These are phyloP conservation scores for Dromas ardeola DNA, from an alignment of 2,113 vertebrate species.

Conservation along the genomic window DNA sequence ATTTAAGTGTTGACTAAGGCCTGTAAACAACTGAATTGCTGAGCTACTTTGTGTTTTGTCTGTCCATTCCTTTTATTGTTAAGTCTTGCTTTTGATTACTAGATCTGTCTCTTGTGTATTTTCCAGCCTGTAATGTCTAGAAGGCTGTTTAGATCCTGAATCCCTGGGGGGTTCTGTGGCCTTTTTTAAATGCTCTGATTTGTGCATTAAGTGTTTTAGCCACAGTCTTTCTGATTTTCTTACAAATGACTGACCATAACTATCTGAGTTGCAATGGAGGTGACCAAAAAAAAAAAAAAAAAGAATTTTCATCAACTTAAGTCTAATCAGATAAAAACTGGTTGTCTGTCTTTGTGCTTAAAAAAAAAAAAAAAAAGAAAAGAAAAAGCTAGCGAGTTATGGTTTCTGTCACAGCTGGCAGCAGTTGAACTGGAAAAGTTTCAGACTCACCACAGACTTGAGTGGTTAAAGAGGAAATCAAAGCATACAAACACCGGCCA, in stretches of 20 bases:
- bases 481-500: background rate
- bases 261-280: background rate
- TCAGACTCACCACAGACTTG: constrained; percentile 35
- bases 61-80: background rate
- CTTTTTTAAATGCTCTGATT: constrained; percentile 12
- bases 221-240: background rate
- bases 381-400: background rate
- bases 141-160: constrained; percentile 23
- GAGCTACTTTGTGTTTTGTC: constrained; percentile 29
- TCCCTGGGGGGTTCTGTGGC: background rate
- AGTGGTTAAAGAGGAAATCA: constrained; percentile 39
- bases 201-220: background rate
- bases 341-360: background rate
- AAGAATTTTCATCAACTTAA: background rate
- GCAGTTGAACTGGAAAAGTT: constrained; percentile 11
- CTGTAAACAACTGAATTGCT: constrained; percentile 32
- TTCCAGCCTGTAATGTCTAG: constrained; percentile 26
- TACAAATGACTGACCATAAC: background rate
- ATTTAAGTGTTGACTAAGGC: background rate
- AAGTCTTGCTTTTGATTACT: constrained; percentile 37
- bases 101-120: constrained; percentile 15
- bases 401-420: constrained; percentile 26
- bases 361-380: background rate
- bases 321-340: background rate
- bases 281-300: background rate